A percentile compares a stretch with the other conserved stretches of the same genome.
phyloP scores from a whole-genome alignment of 2,888 invertebrate species.

The Campoplex nolae region DNA sequence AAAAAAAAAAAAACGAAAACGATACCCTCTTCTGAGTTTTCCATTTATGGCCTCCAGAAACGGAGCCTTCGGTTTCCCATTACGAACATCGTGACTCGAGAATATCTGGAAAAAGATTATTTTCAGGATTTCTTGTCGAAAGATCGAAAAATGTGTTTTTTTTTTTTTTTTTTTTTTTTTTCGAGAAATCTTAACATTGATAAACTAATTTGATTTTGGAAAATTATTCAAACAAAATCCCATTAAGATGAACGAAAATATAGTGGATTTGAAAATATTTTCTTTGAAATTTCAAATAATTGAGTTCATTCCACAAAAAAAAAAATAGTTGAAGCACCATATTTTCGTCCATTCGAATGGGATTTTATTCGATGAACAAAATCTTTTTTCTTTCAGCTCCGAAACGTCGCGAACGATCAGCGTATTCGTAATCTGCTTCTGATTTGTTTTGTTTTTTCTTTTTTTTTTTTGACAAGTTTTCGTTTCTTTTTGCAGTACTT shows the following conservation, averaged over 20 bases:
- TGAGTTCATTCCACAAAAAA: too few relatives aligned
- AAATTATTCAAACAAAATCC: too few relatives aligned
- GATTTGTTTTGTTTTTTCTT: background rate
- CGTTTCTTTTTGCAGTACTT: conserved; percentile 88
- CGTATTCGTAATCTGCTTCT: background rate
- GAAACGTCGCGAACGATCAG: background rate
- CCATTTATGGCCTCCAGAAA: background rate
- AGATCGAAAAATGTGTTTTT: background rate
- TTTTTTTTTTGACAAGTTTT: background rate
- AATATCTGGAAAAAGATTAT: background rate
- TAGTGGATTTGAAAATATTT: too few relatives aligned
- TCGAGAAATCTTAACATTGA: background rate
- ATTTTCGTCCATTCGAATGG: too few relatives aligned
- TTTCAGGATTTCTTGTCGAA: background rate
- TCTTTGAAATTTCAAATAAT: too few relatives aligned
- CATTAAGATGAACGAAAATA: too few relatives aligned
- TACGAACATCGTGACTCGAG: background rate
- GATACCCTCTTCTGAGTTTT: background rate
- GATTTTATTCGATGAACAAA: too few relatives aligned
- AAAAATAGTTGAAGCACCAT: too few relatives aligned
- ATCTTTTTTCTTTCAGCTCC: background rate
- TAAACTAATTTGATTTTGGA: background rate
- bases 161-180: too few relatives aligned
- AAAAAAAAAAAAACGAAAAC: background rate
- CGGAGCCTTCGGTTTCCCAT: background rate